These are phyloP conservation scores for Deroplatys truncata DNA, from an alignment of 2,888 invertebrate genomes.

Conservation along the genomic window DNA sequence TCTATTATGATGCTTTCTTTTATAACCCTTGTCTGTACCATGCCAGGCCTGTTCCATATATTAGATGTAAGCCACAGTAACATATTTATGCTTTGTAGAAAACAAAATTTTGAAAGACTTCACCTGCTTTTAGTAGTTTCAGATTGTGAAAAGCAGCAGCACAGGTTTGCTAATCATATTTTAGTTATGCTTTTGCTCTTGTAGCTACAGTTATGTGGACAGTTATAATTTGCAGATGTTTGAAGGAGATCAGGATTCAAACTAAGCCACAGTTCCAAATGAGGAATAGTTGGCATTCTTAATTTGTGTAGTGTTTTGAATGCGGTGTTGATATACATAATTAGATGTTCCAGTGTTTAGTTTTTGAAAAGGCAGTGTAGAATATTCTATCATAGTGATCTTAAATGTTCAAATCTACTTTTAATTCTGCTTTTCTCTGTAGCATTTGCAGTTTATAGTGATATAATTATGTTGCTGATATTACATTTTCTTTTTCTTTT, in stretches of 20 bases:
- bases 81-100: not conserved
- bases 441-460: not conserved
- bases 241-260: not conserved
- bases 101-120: not conserved
- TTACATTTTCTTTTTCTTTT: not conserved
- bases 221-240: not conserved
- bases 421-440: not conserved
- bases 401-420: not conserved
- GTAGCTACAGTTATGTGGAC: not conserved
- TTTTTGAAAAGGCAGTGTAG: not conserved
- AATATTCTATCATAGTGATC: not conserved
- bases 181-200: not conserved
- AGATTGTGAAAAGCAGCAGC: not conserved
- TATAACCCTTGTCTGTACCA: not conserved
- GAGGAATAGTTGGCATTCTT: not conserved
- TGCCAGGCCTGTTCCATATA: not conserved
- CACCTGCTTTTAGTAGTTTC: not conserved
- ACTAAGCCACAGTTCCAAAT: not conserved
- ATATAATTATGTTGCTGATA: not conserved
- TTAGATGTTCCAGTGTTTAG: not conserved
- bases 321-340: not conserved
- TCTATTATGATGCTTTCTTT: not conserved
- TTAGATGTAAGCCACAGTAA: not conserved
- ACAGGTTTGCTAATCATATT: not conserved
- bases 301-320: not conserved